These are phyloP conservation scores for Dicerorhinus sumatrensis DNA, from an alignment of 2,113 vertebrate genomes.

Conservation along the genomic window DNA sequence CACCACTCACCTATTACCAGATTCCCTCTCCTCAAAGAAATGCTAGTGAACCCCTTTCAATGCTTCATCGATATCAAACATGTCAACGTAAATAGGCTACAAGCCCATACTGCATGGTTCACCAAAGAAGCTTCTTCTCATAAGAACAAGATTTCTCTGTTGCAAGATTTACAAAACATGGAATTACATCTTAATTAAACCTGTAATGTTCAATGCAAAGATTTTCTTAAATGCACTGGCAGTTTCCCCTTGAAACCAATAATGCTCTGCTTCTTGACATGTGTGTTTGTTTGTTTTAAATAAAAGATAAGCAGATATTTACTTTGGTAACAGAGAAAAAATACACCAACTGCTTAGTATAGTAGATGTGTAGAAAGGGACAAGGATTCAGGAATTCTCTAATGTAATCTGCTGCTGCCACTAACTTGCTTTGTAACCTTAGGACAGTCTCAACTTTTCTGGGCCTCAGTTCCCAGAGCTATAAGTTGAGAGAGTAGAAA, in stretches of 20 bases:
- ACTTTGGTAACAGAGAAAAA: not conserved
- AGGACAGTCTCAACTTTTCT: not conserved
- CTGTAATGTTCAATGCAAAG: not conserved
- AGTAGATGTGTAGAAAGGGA: not conserved
- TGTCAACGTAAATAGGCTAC: not conserved
- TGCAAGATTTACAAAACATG: not conserved
- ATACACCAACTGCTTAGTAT: not conserved
- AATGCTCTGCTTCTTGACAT: not conserved
- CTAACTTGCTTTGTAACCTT: not conserved
- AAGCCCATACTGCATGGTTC: not conserved
- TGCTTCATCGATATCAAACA: not conserved
- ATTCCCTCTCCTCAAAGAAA: conserved; percentile 11
- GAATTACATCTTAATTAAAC: not conserved
- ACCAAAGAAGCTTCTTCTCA: not conserved
- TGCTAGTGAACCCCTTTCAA: not conserved
- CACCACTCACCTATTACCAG: not conserved
- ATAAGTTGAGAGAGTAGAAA: not conserved
- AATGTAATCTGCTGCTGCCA: not conserved
- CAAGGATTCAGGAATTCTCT: not conserved
- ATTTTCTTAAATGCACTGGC: conserved; percentile 23
- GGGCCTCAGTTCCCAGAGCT: not conserved
- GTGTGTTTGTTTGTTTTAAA: conserved; percentile 55
- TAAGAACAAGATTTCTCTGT: not conserved
- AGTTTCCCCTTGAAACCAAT: not conserved
- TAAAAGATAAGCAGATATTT: conserved; percentile 41